A percentile compares a stretch with the other conserved stretches of the same genome.
Conservation (phyloP, 1,140 invertebrate genomes). For the Drosophila auraria region DNA sequence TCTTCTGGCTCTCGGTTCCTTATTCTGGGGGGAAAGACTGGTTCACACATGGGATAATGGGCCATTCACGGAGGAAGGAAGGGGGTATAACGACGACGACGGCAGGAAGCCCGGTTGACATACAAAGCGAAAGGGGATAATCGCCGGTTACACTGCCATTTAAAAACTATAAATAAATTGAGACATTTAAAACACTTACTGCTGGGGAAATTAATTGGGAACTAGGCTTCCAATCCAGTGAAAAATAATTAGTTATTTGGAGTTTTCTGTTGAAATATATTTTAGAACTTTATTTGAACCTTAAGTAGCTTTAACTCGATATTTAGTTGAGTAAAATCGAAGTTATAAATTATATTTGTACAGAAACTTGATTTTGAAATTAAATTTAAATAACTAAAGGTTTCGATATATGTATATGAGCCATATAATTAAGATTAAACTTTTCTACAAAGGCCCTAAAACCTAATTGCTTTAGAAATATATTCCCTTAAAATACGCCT, state of each 20-base stretch:
- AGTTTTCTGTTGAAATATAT: not conserved
- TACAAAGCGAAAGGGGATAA: constrained; percentile 35
- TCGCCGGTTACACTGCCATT: constrained; percentile 7
- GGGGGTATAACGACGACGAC: not conserved
- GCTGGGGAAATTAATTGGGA: not conserved
- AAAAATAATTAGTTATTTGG: no score
- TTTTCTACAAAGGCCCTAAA: no score
- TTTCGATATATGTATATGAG: no score
- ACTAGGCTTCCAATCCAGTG: rapidly evolving
- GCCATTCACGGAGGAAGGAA: constrained; percentile 8
- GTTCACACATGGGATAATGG: constrained; percentile 51
- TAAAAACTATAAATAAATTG: constrained; percentile 31
- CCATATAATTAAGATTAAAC: no score
- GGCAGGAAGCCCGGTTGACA: constrained; percentile 45
- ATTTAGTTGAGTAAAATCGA: no score
- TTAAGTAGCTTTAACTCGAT: no score
- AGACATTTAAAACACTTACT: constrained; percentile 15
- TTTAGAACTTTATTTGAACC: not conserved
- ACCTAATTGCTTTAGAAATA: no score
- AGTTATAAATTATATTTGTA: not conserved
- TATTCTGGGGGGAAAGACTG: constrained; percentile 19
- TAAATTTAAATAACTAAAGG: no score
- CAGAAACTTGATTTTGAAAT: no score
- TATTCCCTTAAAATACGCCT: no score
- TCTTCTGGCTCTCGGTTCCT: not conserved